Conservation (phyloP, 2,888 invertebrate species). For the Mactromeris polynyma region DNA sequence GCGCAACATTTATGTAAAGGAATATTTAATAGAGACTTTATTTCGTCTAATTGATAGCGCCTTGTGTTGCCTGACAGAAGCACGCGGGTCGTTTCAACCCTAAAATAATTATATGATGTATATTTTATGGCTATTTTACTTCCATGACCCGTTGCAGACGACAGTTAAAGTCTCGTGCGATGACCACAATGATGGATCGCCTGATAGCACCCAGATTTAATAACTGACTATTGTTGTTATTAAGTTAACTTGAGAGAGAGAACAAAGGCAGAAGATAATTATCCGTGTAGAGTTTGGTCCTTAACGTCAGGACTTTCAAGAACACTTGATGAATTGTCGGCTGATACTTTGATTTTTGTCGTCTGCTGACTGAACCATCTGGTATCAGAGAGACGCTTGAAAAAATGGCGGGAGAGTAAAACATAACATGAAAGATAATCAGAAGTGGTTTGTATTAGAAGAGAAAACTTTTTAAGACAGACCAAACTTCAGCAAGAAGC, state of each 20-base stretch:
- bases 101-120: background rate
- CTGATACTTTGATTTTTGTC: slow-evolving; percentile 46
- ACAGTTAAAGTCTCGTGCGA: slow-evolving; percentile 37
- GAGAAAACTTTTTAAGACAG: background rate
- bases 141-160: slow-evolving; percentile 31
- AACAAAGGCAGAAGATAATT: slow-evolving; percentile 59
- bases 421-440: slow-evolving; percentile 12
- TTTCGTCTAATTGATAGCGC: too few relatives aligned
- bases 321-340: slow-evolving; percentile 52
- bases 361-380: slow-evolving; percentile 29
- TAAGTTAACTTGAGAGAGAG: slow-evolving; percentile 54
- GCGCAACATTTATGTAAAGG: too few relatives aligned
- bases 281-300: slow-evolving; percentile 33
- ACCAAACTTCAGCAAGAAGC: background rate
- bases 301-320: slow-evolving; percentile 44
- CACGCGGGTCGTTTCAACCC: background rate
- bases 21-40: too few relatives aligned
- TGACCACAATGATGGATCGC: slow-evolving; percentile 45
- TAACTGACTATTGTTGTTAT: slow-evolving; percentile 53
- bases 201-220: slow-evolving; percentile 37
- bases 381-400: slow-evolving; percentile 45
- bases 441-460: background rate
- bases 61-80: background rate
- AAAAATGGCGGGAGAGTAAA: slow-evolving; percentile 42
- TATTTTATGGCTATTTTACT: slow-evolving; percentile 13